phyloP scores from a whole-genome alignment of 1,140 invertebrate genomes.

The Dendrolimus punctatus region DNA sequence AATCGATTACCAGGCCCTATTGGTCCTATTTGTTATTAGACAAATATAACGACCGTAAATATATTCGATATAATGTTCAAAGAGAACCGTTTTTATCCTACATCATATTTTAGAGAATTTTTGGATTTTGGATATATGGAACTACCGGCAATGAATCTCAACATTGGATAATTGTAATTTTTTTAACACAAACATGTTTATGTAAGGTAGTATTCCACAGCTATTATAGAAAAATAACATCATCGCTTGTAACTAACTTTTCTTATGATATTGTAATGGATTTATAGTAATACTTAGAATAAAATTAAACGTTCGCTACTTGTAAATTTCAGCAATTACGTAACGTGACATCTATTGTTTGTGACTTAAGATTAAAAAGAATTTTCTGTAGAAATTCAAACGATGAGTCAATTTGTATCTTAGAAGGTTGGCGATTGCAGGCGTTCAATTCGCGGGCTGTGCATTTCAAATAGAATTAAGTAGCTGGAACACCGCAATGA shows the following conservation, averaged over 20 bases:
- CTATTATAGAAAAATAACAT: constrained; percentile 12
- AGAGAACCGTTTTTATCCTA: constrained; percentile 20
- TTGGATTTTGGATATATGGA: constrained; percentile 7
- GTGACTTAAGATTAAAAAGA: constrained; percentile 7
- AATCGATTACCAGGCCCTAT: no score
- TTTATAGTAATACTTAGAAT: constrained; percentile 9
- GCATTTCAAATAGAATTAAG: constrained; percentile 56
- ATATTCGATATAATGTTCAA: constrained; percentile 23
- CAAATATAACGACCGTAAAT: no score
- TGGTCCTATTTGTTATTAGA: no score
- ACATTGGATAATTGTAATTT: constrained; percentile 22
- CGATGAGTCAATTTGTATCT: constrained; percentile 40
- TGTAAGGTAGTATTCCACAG: constrained; percentile 24
- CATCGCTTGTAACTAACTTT: constrained; percentile 31
- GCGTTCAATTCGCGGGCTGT: constrained; percentile 52
- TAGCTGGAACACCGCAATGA: constrained; percentile 17
- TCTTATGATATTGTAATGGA: constrained; percentile 30
- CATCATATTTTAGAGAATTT: constrained; percentile 40
- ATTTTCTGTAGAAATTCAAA: constrained; percentile 22
- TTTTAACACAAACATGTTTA: constrained; percentile 21
- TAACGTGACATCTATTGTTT: background rate
- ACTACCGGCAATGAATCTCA: constrained; percentile 37
- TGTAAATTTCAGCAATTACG: background rate
- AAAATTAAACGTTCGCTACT: background rate
- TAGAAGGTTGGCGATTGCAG: constrained; percentile 28